phyloP scores from a whole-genome alignment of 1,140 invertebrate genomes.

The Adelges cooleyi region DNA sequence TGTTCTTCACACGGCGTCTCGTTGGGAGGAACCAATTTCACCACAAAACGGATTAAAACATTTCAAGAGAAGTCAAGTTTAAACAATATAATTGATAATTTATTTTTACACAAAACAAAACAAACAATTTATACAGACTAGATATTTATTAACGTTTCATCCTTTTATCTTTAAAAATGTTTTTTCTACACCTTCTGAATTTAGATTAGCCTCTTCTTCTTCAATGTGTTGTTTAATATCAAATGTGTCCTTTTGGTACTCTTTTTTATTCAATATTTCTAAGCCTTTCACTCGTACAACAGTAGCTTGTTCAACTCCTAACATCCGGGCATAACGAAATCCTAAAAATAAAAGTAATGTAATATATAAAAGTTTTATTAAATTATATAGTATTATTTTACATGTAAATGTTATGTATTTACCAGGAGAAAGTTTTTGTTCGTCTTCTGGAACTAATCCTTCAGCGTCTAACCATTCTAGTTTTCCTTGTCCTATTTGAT shows the following conservation, averaged over 20 bases:
- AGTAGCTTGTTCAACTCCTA: neutral
- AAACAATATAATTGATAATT: neutral
- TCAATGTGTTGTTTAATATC: neutral
- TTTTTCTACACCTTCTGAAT: neutral
- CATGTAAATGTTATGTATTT: neutral
- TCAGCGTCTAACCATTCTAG: conserved; percentile 1
- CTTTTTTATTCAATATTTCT: neutral
- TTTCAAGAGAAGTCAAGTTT: conserved; percentile 24
- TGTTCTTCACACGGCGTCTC: conserved; percentile 31
- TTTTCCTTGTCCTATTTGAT: conserved; percentile 1
- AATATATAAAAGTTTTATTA: no score
- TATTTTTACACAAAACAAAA: no score
- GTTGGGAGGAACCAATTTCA: conserved; percentile 24
- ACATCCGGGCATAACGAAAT: conserved; percentile 17
- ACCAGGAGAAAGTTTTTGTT: conserved; percentile 13
- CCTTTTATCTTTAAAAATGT: conserved; percentile 6
- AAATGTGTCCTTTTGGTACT: conserved; percentile 7
- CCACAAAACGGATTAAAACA: conserved; percentile 1
- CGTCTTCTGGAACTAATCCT: conserved; percentile 14
- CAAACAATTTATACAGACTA: neutral
- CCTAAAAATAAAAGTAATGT: neutral
- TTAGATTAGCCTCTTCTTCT: conserved; percentile 5
- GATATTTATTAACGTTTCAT: neutral
- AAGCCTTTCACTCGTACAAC: neutral
- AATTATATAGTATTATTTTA: no score